phyloP scores from a whole-genome alignment of 2,113 vertebrate species.

The Peromyscus maniculatus region DNA sequence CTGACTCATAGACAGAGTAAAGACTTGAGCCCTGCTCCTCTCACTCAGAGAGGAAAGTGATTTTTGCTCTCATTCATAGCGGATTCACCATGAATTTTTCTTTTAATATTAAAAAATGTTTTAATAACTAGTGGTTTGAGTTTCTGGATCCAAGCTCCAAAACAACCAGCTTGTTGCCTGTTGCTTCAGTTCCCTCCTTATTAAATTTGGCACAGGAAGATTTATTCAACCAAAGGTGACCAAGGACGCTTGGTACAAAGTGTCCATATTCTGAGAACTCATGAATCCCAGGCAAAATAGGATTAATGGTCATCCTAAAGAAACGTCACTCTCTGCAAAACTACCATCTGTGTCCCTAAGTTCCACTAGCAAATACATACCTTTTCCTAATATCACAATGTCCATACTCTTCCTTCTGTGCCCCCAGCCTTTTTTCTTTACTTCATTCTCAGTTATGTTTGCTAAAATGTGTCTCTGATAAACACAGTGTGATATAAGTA shows the following conservation, averaged over 20 bases:
- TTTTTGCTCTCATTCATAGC: conserved; percentile 46
- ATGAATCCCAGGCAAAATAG: neutral
- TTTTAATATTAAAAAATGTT: conserved; percentile 47
- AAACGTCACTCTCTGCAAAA: neutral
- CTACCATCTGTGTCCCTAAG: neutral
- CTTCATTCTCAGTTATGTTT: neutral
- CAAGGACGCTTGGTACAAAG: neutral
- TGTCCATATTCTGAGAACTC: neutral
- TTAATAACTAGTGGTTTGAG: conserved; percentile 33
- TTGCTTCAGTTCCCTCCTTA: conserved; percentile 37
- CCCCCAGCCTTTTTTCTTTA: neutral
- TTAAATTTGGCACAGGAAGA: neutral
- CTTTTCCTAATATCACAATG: neutral
- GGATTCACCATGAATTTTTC: conserved; percentile 23
- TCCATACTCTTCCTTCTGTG: neutral
- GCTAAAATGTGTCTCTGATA: neutral
- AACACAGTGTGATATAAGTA: neutral
- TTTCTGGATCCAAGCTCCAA: conserved; percentile 39
- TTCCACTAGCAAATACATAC: neutral
- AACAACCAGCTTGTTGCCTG: neutral
- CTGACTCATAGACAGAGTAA: neutral
- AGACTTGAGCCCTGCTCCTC: neutral
- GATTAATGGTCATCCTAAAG: neutral
- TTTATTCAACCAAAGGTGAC: neutral
- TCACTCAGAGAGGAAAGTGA: neutral